Conservation (phyloP, 2,797 vertebrate genomes). For the Mustela erminea region DNA sequence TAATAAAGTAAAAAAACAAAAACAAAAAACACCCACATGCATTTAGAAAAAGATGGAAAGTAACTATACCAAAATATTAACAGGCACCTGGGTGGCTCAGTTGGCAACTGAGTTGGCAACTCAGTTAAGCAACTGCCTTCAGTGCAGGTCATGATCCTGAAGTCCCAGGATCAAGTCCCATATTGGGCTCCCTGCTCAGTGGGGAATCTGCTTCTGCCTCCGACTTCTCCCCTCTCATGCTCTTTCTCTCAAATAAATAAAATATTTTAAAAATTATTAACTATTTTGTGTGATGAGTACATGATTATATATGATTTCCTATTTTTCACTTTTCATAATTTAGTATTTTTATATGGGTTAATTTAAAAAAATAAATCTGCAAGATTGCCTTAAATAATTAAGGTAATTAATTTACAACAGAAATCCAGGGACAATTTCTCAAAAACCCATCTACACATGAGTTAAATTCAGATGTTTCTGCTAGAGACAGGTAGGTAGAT, state of each 20-base stretch:
- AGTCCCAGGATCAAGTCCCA: too few species aligned
- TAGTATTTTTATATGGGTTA: background rate
- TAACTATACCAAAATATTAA: background rate
- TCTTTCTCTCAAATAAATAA: too few species aligned
- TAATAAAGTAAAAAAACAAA: constrained; percentile 49
- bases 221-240: too few species aligned
- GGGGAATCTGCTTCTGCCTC: too few species aligned
- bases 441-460: background rate
- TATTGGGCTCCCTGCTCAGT: too few species aligned
- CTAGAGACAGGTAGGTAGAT: background rate
- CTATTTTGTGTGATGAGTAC: background rate
- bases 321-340: constrained; percentile 25
- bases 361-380: constrained; percentile 15
- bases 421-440: constrained; percentile 9
- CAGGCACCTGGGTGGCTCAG: background rate
- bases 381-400: constrained; percentile 46
- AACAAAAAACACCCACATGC: background rate
- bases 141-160: too few species aligned
- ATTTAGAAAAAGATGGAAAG: constrained; percentile 21
- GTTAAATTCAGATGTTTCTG: constrained; percentile 47
- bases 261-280: background rate
- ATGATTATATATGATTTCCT: background rate
- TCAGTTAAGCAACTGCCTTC: too few species aligned
- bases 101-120: too few species aligned
- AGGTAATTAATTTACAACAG: constrained; percentile 40